Evolutionary conservation across 2,113 vertebrate species (phyloP).

Genomic region (Cricetomys ansorgei): DNA sequence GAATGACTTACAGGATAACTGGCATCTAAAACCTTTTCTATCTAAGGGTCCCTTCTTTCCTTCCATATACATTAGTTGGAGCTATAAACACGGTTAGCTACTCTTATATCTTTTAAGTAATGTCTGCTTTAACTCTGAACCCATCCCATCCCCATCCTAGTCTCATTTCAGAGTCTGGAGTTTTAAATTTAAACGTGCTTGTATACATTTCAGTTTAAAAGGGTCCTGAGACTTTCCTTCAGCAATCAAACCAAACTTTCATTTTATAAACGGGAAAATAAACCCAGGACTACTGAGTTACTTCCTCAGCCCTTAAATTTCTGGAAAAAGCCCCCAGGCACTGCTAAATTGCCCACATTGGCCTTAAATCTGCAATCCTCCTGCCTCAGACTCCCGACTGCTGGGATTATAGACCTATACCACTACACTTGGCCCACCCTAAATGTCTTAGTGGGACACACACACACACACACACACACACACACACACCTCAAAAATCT

Average conservation of each 20-base stretch:
- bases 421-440: background rate
- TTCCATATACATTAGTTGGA: background rate
- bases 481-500: too few species aligned
- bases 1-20: too few species aligned
- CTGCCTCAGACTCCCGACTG: background rate
- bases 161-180: background rate
- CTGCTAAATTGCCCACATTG: background rate
- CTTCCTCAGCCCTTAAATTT: background rate
- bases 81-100: background rate
- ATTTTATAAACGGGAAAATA: background rate
- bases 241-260: constrained; percentile 19
- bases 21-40: background rate
- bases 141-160: background rate
- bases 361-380: background rate
- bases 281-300: background rate
- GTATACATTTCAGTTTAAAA: background rate
- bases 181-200: constrained; percentile 45
- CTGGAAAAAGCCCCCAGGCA: too few species aligned
- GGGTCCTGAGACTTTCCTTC: constrained; percentile 19
- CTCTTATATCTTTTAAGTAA: background rate
- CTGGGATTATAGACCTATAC: background rate
- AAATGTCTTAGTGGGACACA: background rate
- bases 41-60: background rate
- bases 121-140: background rate
- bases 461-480: too few species aligned